phyloP scores from a whole-genome alignment of 2,797 vertebrate species.

The Typhlichthys subterraneus region DNA sequence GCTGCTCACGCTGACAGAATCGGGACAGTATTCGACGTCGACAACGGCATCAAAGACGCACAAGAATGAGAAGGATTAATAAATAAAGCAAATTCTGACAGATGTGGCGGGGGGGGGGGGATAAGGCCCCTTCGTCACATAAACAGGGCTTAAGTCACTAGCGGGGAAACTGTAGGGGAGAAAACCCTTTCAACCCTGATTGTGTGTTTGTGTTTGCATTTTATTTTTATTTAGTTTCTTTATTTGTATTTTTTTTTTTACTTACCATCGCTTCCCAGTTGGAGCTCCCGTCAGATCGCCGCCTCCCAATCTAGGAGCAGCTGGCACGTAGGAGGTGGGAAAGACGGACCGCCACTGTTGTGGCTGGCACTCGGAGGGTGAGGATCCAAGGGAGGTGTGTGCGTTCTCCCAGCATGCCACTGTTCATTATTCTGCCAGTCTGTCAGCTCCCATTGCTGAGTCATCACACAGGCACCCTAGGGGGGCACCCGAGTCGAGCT shows the following conservation, averaged over 20 bases:
- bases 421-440: conserved; percentile 64
- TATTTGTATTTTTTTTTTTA: conserved; percentile 9
- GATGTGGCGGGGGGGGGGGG: conserved; percentile 16
- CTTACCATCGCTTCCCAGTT: too few relatives aligned
- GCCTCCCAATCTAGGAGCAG: conserved; percentile 33
- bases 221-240: conserved; percentile 38
- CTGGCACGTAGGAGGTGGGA: conserved; percentile 26
- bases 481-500: conserved; percentile 25
- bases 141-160: conserved; percentile 44
- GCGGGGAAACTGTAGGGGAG: conserved; percentile 31
- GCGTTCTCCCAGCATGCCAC: conserved; percentile 50
- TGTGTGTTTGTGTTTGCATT: not conserved
- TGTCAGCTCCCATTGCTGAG: conserved; percentile 61
- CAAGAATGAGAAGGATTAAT: conserved; percentile 56
- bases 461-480: conserved; percentile 42
- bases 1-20: conserved; percentile 68
- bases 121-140: conserved; percentile 51
- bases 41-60: conserved; percentile 58
- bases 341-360: conserved; percentile 37
- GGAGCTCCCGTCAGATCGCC: conserved; percentile 25
- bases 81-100: conserved; percentile 62
- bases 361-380: conserved; percentile 30
- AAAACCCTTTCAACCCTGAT: conserved; percentile 48
- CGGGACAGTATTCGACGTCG: conserved; percentile 57
- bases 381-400: conserved; percentile 40